phyloP scores from a whole-genome alignment of 2,797 vertebrate genomes.

The Halcyon smyrnensis region DNA sequence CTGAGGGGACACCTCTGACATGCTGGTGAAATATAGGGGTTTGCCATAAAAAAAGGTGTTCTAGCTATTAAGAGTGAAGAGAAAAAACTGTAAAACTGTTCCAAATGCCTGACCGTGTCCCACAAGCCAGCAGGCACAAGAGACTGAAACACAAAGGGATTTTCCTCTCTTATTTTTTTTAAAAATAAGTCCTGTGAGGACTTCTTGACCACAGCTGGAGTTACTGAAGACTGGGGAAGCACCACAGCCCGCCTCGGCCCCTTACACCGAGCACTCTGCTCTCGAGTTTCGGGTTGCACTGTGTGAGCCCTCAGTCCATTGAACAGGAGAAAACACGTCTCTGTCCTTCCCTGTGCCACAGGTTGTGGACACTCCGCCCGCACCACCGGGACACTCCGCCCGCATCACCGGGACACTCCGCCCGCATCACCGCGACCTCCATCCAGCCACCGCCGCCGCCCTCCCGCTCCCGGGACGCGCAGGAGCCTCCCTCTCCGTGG shows the following conservation, averaged over 20 bases:
- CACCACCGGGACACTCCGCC: not conserved
- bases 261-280: rapidly evolving
- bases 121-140: not conserved
- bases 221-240: not conserved
- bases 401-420: too few relatives aligned
- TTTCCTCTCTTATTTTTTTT: not conserved
- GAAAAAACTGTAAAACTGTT: not conserved
- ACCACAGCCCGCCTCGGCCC: too few relatives aligned
- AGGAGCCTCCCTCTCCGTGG: rapidly evolving
- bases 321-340: not conserved
- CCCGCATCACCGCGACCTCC: not conserved
- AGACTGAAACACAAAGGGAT: not conserved
- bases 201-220: not conserved
- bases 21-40: rapidly evolving
- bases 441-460: not conserved
- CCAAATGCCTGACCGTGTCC: not conserved
- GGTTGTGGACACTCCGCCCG: not conserved
- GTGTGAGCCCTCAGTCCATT: rapidly evolving
- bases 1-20: not conserved
- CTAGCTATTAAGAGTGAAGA: not conserved
- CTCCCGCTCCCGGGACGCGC: not conserved
- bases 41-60: not conserved
- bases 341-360: not conserved
- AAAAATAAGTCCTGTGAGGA: not conserved
- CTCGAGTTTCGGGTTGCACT: rapidly evolving